Percentiles rank a stretch among this genome's conserved stretches.
Conservation (phyloP, 2,113 vertebrate species). For the Corythoichthys intestinalis region DNA sequence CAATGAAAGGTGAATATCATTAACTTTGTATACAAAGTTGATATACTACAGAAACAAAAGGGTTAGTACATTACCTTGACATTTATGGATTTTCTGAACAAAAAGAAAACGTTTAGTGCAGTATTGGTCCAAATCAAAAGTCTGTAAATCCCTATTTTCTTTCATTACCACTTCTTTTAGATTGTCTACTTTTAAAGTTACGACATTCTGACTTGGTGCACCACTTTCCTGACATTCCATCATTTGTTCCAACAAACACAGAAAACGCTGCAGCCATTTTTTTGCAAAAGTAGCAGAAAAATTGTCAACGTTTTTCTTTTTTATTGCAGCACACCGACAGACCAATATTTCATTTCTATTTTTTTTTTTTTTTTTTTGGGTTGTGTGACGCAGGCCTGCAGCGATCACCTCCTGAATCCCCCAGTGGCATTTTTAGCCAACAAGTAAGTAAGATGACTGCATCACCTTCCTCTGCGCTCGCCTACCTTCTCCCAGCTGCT, state of each 20-base stretch:
- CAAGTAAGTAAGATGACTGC: conserved; percentile 59
- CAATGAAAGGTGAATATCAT: too few species aligned
- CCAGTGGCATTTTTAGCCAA: conserved; percentile 59
- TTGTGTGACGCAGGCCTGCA: conserved; percentile 21
- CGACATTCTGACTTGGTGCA: not conserved
- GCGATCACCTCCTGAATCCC: conserved; percentile 58
- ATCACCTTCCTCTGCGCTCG: conserved; percentile 58
- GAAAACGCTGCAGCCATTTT: not conserved
- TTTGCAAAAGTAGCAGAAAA: conserved; percentile 1
- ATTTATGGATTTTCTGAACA: too few species aligned
- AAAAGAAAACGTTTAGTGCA: too few species aligned
- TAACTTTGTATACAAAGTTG: too few species aligned
- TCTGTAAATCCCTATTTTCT: not conserved
- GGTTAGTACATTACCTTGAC: too few species aligned
- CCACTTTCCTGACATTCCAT: not conserved
- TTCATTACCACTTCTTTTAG: too few species aligned
- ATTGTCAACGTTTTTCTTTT: not conserved
- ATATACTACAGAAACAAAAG: too few species aligned
- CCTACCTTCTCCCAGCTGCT: conserved; percentile 18
- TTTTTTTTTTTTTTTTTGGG: not conserved
- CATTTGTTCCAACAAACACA: not conserved
- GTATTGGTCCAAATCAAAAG: too few species aligned
- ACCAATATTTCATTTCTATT: not conserved
- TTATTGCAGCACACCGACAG: not conserved
- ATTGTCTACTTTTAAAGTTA: too few species aligned